phyloP scores from a whole-genome alignment of 1,140 invertebrate species.

The Drosophila truncata region DNA sequence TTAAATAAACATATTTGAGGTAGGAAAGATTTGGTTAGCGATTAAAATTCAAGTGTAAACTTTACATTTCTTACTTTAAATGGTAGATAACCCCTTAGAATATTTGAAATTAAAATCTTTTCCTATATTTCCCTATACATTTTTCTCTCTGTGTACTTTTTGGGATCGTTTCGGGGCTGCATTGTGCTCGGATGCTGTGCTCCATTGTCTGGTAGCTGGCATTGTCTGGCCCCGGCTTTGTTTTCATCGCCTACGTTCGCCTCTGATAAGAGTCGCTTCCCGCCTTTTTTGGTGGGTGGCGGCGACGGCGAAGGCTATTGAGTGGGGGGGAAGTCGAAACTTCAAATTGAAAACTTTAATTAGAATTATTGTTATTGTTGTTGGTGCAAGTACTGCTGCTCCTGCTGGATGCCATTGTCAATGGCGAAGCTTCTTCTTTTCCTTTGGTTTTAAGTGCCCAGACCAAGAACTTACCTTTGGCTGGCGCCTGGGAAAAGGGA shows the following conservation, averaged over 20 bases:
- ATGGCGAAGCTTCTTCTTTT: slow-evolving; percentile 31
- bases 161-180: slow-evolving; percentile 40
- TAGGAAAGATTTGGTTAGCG: background rate
- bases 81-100: background rate
- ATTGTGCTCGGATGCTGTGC: slow-evolving; percentile 42
- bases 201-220: slow-evolving; percentile 69
- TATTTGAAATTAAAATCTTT: no score
- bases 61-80: background rate
- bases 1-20: background rate
- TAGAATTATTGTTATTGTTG: slow-evolving; percentile 79
- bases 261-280: slow-evolving; percentile 66
- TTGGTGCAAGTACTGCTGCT: slow-evolving; percentile 37
- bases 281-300: slow-evolving; percentile 21
- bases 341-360: slow-evolving; percentile 84
- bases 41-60: background rate
- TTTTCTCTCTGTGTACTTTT: slow-evolving; percentile 15
- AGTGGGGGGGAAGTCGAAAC: slow-evolving; percentile 52
- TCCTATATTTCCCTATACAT: background rate
- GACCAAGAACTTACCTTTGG: slow-evolving; percentile 61
- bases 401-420: slow-evolving; percentile 68
- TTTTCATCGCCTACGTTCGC: slow-evolving; percentile 61
- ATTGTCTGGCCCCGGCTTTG: slow-evolving; percentile 69
- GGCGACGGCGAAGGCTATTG: background rate
- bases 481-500: slow-evolving; percentile 7
- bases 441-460: slow-evolving; percentile 59